A percentile compares a stretch with the other conserved stretches of the same genome.
phyloP scores from a whole-genome alignment of 2,888 invertebrate species.

The Hermodice carunculata region DNA sequence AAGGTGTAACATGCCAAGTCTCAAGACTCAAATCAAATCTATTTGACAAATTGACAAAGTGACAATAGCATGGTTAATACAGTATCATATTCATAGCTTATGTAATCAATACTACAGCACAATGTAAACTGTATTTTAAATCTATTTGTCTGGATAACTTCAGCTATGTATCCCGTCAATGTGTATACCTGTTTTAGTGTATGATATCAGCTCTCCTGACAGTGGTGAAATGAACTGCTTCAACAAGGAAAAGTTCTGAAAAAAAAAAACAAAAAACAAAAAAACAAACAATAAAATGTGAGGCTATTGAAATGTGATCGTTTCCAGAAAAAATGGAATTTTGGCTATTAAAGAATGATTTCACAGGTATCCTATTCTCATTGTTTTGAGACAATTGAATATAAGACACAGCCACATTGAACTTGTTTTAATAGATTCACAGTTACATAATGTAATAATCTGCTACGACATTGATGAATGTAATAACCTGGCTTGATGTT shows the following conservation, averaged over 20 bases:
- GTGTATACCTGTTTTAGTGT: constrained; percentile 65
- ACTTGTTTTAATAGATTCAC: neutral
- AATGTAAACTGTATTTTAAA: too few species aligned
- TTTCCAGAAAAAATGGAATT: neutral
- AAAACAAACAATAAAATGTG: neutral
- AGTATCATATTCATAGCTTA: too few species aligned
- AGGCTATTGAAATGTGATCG: neutral
- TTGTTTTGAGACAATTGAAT: neutral
- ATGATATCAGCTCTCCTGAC: constrained; percentile 78
- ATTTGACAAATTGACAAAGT: too few species aligned
- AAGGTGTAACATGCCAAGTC: too few species aligned
- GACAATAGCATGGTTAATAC: too few species aligned
- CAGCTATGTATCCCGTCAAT: too few species aligned
- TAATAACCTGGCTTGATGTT: too few species aligned
- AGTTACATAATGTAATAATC: too few species aligned
- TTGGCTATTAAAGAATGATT: neutral
- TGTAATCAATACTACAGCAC: too few species aligned
- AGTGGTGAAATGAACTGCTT: constrained; percentile 90
- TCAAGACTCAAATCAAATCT: too few species aligned
- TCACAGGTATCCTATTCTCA: neutral
- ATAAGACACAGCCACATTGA: neutral
- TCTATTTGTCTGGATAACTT: too few species aligned
- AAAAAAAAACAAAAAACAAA: constrained; percentile 17
- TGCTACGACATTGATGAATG: too few species aligned
- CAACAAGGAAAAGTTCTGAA: constrained; percentile 75